phyloP scores from a whole-genome alignment of 2,888 invertebrate genomes.

The Xestia rhomboidea region DNA sequence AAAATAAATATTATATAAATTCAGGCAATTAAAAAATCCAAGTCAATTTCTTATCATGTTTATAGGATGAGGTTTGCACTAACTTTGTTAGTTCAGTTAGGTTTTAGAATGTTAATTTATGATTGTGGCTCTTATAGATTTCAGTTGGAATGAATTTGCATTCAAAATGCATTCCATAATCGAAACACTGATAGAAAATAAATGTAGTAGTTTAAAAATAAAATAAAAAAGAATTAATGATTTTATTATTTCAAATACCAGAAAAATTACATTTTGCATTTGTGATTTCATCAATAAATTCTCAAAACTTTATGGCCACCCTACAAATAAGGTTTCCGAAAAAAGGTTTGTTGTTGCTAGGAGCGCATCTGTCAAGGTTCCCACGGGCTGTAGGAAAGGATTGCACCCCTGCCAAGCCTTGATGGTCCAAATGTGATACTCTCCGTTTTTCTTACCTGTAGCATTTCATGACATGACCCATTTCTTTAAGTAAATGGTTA shows the following conservation, averaged over 20 bases:
- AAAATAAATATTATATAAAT: background rate
- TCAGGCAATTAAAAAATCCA: background rate
- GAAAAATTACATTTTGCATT: background rate
- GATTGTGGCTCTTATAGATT: background rate
- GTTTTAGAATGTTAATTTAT: conserved; percentile 17
- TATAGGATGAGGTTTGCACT: conserved; percentile 1
- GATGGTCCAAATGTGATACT: conserved; percentile 48
- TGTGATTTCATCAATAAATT: background rate
- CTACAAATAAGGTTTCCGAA: conserved; percentile 78
- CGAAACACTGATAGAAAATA: background rate
- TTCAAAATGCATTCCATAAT: background rate
- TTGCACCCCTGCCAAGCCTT: conserved; percentile 72
- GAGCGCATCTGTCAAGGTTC: conserved; percentile 86
- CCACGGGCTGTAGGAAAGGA: conserved; percentile 86
- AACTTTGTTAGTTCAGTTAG: background rate
- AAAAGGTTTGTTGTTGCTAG: conserved; percentile 80
- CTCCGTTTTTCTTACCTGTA: conserved; percentile 65
- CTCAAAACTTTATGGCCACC: conserved; percentile 58
- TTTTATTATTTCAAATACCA: background rate
- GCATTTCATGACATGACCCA: conserved; percentile 34
- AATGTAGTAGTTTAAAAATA: background rate
- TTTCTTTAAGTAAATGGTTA: conserved; percentile 13
- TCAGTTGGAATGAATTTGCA: background rate
- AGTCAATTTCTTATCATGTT: background rate
- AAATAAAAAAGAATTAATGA: background rate